Evolutionary conservation across 2,797 vertebrate genomes (phyloP), one percentile per base, ranked within the genome.

Genomic region (Anisognathus igniventris): DNA sequence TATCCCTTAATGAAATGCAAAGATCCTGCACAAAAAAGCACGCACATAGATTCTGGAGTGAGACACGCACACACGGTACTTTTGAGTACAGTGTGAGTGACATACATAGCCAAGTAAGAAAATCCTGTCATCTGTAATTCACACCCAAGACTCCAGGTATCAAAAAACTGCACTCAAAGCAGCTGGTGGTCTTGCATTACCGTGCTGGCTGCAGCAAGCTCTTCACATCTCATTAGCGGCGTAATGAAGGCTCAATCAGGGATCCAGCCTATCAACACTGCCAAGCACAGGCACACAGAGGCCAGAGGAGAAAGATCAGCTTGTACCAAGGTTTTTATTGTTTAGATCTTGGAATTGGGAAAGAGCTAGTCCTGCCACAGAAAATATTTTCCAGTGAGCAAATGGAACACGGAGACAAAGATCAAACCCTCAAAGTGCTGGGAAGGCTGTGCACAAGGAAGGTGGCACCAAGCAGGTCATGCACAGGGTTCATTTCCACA

Each of bases 211-310:
- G 87, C 85, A 90, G 88, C 80, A 73, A 95, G 91, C 92, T 95
- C 95, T 95, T 96, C 96, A 92, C 90, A 93, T 95, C 95, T 97
- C 96, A 97, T 97, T 96, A 96, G 51, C 80, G 6, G 66, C 6
- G 2, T 92, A 96, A 97, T 94, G 93, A 96, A 96, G 91, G 90
- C 91, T 96, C 94, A 94, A 68, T 95, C 96, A 94, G 73, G 61
- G 85, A 86, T 67, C 30, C 40, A 74, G 79, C 65, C 94, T 73
- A 78, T 83, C 92, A 92, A 66, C 70, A 42, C 65, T 81, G 87
- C 80, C 91, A 94, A 92, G 85, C 67, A 76, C 33, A 84, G 75
- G 75, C 92, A 86, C 27, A 77, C 2, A 75, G 53, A 87, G 56
- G 57, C 71, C 67, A 73, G 42, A 77, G 47, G 30, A 76, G 67